These are phyloP conservation scores for Helleia helle DNA, from an alignment of 2,888 invertebrate species.

Conservation along the genomic window DNA sequence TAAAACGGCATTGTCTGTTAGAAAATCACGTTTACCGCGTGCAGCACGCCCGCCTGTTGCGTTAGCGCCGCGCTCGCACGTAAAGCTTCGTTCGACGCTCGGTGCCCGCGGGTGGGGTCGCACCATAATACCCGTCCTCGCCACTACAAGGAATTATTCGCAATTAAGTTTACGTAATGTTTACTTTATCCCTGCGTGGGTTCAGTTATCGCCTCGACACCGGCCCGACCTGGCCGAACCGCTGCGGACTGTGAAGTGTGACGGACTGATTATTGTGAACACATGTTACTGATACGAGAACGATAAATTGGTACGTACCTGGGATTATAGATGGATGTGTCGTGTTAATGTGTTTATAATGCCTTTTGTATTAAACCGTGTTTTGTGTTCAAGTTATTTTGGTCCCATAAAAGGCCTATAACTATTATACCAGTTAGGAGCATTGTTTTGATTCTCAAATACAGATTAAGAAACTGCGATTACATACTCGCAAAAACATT, in stretches of 20 bases:
- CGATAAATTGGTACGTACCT: background rate
- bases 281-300: background rate
- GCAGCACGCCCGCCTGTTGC: too few relatives aligned
- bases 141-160: slow-evolving; percentile 51
- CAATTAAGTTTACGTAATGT: slow-evolving; percentile 60
- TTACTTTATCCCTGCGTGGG: slow-evolving; percentile 33
- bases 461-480: too few relatives aligned
- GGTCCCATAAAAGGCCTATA: too few relatives aligned
- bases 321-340: too few relatives aligned
- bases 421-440: too few relatives aligned
- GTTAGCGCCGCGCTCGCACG: background rate
- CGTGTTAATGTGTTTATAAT: too few relatives aligned
- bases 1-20: too few relatives aligned
- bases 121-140: slow-evolving; percentile 26
- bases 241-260: background rate
- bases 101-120: slow-evolving; percentile 9
- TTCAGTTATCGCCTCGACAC: slow-evolving; percentile 39
- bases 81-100: background rate
- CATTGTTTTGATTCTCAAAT: too few relatives aligned
- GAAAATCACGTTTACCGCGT: too few relatives aligned
- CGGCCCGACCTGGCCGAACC: slow-evolving; percentile 17
- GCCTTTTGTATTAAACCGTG: too few relatives aligned
- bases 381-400: too few relatives aligned
- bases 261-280: background rate
- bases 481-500: too few relatives aligned